These are phyloP conservation scores for Lytechinus pictus DNA, from an alignment of 35 echinoderm and acorn worm genomes.

Conservation along the genomic window DNA sequence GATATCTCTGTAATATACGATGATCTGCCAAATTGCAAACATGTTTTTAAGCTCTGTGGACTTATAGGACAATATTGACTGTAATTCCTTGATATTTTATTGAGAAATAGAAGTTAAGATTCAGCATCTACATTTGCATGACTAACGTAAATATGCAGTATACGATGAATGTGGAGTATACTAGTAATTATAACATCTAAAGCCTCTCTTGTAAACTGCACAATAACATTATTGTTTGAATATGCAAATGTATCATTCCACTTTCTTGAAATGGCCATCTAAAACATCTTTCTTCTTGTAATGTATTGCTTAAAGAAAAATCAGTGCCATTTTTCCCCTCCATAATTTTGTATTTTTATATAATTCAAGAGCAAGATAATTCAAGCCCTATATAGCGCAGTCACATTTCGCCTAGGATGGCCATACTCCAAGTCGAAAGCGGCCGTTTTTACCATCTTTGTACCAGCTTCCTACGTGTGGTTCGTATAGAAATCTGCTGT, in stretches of 20 bases:
- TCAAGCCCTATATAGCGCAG: no score
- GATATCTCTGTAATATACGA: not conserved
- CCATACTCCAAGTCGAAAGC: no score
- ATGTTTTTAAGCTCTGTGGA: not conserved
- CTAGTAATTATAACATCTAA: not conserved
- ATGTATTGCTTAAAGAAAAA: not conserved
- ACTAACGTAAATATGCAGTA: not conserved
- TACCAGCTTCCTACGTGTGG: no score
- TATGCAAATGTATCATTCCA: not conserved
- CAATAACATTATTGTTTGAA: not conserved
- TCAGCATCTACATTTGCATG: not conserved
- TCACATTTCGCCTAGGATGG: no score
- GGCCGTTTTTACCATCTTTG: no score
- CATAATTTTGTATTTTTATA: not conserved
- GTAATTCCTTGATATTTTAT: not conserved
- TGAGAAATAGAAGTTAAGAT: not conserved
- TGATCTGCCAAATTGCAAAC: not conserved
- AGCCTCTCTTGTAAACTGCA: not conserved
- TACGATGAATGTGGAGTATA: not conserved
- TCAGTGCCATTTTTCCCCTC: not conserved
- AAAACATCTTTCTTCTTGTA: not conserved
- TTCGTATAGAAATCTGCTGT: no score
- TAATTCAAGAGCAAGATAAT: not conserved
- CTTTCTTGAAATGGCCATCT: not conserved
- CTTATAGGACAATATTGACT: not conserved